Base-by-base conservation (phyloP, 2,888 invertebrate genomes). In the Tetragnatha montana region DNA sequence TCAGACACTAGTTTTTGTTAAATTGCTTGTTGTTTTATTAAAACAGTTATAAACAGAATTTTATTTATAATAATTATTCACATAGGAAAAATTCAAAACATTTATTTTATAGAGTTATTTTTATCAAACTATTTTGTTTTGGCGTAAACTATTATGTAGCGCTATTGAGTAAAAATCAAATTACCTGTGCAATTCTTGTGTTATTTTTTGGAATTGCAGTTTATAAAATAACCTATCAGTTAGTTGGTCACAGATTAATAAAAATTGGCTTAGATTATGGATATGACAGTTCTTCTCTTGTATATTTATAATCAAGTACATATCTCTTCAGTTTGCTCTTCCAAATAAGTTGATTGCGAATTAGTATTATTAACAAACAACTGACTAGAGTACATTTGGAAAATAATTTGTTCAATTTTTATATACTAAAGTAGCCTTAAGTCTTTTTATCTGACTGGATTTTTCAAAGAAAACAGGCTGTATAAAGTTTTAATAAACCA, bases 11-110 rank as follows among this genome's bases (percentile, higher is more conserved):
- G 17, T 82, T 82, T n/a, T 68, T 47, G 22, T 47, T 70, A 50
- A 76, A 76, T 50, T 35, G 6, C 50, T 74, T 82, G 50, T 82
- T 82, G 19, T 81, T 81, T 81, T 81, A 51, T 81, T 14, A 81
- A 81, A 50, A 14, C 49, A 51, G 71, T 71, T 71, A 17, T 60
- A 60, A 60, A 17, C 6, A 8, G 17, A 8, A 60, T 17, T 60
- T 60, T 60, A 60, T 8, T 60, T 60, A 60, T 6, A 35, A 60
- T 10, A 60, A 17, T 60, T 60, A 71, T 19, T 80, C 12, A 50
- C 21, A 71, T 71, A 19, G 22, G 12, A 74, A 22, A 74, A 74
- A 22, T 60, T 17, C 17, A 60, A 60, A 10, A 60, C 6, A 7
- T 0, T 79, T 68, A 35, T 68, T n/a, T 21, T 6, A 21, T 21